A percentile compares a stretch with the other conserved stretches of the same genome.
These are phyloP conservation scores for Chelon labrosus DNA, from an alignment of 2,797 vertebrate species.

Conservation along the genomic window DNA sequence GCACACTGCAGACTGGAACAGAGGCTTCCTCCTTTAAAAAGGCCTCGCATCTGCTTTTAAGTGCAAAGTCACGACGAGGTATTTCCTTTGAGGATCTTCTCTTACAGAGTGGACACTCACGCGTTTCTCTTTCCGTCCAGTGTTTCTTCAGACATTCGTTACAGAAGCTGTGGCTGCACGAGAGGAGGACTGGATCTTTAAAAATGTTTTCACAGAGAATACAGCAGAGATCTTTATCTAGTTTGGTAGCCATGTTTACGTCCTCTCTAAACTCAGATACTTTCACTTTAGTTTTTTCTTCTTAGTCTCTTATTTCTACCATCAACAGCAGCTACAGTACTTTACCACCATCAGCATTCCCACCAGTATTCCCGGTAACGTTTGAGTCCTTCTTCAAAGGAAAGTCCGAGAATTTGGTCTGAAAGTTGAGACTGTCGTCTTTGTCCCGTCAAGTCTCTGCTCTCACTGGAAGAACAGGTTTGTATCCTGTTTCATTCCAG, in stretches of 20 bases:
- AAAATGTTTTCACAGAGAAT: background rate
- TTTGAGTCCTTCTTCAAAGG: too few species aligned
- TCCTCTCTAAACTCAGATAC: background rate
- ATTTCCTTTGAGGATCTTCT: background rate
- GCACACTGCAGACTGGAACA: too few species aligned
- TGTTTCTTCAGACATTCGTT: background rate
- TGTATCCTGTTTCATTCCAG: too few species aligned
- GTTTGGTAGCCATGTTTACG: background rate
- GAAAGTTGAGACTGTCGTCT: too few species aligned
- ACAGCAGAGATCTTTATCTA: background rate
- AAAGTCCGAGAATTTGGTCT: too few species aligned
- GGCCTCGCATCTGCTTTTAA: too few species aligned
- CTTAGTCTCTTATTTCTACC: background rate
- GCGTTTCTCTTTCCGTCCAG: background rate
- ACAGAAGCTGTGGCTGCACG: conserved; percentile 14
- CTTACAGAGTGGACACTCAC: background rate
- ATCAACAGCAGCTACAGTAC: background rate
- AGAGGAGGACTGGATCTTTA: background rate
- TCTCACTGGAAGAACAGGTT: too few species aligned
- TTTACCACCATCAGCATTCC: background rate
- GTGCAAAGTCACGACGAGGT: background rate
- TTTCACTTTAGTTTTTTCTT: background rate
- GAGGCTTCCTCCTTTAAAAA: too few species aligned
- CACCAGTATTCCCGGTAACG: background rate
- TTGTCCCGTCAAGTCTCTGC: too few species aligned